phyloP scores from a whole-genome alignment of 2,888 invertebrate genomes.

The Clitarchus hookeri region DNA sequence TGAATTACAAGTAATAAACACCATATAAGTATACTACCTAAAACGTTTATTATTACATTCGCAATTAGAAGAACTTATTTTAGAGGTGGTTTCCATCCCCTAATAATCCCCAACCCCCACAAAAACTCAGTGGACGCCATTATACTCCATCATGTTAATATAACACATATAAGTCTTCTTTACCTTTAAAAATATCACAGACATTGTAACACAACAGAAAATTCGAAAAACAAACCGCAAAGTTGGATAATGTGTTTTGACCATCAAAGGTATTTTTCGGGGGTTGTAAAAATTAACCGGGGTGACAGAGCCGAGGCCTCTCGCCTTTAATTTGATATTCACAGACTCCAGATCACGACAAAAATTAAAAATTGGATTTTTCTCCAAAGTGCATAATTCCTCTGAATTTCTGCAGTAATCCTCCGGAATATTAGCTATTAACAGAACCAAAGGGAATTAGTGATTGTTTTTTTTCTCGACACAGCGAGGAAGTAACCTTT shows the following conservation, averaged over 20 bases:
- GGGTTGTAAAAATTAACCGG: conserved; percentile 15
- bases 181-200: background rate
- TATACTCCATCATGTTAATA: background rate
- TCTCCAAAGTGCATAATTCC: conserved; percentile 15
- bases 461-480: too few species aligned
- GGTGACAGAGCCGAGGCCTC: background rate
- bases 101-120: background rate
- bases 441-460: too few species aligned
- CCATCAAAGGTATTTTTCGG: background rate
- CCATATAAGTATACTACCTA: background rate
- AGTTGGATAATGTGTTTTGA: background rate
- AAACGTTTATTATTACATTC: background rate
- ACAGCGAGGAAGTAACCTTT: too few species aligned
- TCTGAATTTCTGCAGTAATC: too few species aligned
- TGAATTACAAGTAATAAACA: background rate
- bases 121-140: background rate
- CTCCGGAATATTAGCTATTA: too few species aligned
- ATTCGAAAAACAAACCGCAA: background rate
- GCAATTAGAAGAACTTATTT: background rate
- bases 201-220: background rate
- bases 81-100: background rate
- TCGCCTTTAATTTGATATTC: background rate
- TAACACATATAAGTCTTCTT: background rate
- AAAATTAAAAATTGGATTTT: background rate
- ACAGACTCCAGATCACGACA: background rate